Evolutionary conservation across 2,113 vertebrate genomes (phyloP), one percentile per base, ranked within the genome.

Genomic region (Grus americana): DNA sequence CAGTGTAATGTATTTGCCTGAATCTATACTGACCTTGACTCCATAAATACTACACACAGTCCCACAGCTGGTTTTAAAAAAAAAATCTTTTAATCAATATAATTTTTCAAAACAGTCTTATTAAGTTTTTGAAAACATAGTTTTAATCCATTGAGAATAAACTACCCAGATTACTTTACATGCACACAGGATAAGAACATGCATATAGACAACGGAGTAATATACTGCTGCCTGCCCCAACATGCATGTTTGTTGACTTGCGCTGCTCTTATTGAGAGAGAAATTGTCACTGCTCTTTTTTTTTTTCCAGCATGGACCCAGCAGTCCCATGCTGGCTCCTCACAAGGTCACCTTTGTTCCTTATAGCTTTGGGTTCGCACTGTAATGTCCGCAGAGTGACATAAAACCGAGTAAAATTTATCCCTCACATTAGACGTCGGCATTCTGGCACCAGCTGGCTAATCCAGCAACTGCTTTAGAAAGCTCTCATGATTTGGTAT

Each of bases 361-460:
- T 57, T 10, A 12, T 36, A 75, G 71, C 30, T 73, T 36, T 47
- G 23, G 36, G 49, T 59, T 88, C 30, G 14, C 38, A n/a, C 15
- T 47, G 44, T 14, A 54, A 29, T 14, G 36, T 26, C 54, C 63
- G 36, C 5, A 5, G 44, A 40, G 42, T 38, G 46, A 67, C 58
- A 38, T 5, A 15, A 10, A 62, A 32, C 5, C 7, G 12, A 8
- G 16, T 22, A 12, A 54, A 21, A 59, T 5, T 49, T 30, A 21
- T 15, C 20, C 24, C 46, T 52, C 11, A 0, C 34, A 2, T 20
- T 16, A 66, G 18, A 4, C 15, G 5, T 0, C 0, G 2, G 59
- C 63, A 52, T 17, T 14, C 38, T 34, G 38, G 42, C 14, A 40
- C 12, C 57, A 32, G 61, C 3, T 72, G 9, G 9, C 47, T 17